These are phyloP conservation scores for Pegoplata infirma DNA, from an alignment of 2,888 invertebrate genomes.

Conservation along the genomic window DNA sequence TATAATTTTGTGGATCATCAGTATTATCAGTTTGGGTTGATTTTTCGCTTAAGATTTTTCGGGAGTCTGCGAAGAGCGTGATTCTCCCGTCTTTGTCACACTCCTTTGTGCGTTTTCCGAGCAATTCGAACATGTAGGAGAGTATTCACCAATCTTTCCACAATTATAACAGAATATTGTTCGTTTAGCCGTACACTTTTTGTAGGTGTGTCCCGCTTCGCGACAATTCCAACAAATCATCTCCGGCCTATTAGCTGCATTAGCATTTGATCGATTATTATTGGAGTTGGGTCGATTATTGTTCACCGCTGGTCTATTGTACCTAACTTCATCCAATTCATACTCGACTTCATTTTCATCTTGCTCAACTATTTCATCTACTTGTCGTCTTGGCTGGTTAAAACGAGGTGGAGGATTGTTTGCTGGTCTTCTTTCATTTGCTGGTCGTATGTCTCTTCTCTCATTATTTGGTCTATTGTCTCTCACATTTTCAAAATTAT, in stretches of 20 bases:
- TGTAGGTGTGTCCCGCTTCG: not conserved
- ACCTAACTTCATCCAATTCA: no score
- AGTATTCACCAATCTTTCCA: not conserved
- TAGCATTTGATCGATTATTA: no score
- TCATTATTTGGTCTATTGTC: not conserved
- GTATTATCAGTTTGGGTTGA: not conserved
- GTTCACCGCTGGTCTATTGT: no score
- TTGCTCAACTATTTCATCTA: not conserved
- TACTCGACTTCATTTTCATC: not conserved
- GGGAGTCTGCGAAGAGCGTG: constrained; percentile 19
- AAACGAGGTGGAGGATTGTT: not conserved
- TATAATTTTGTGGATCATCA: no score
- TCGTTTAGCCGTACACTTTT: not conserved
- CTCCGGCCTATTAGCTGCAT: no score
- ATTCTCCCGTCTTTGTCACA: not conserved
- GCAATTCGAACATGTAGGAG: constrained; percentile 1
- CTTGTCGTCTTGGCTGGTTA: no score
- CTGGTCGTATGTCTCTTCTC: not conserved
- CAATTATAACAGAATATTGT: constrained; percentile 1
- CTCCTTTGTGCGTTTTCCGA: not conserved
- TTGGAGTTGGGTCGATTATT: no score
- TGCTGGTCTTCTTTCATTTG: not conserved
- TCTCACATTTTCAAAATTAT: no score
- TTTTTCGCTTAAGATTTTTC: not conserved
- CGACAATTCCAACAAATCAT: constrained; percentile 6